phyloP scores from a whole-genome alignment of 2,113 vertebrate species.

The Paramormyrops kingsleyae region DNA sequence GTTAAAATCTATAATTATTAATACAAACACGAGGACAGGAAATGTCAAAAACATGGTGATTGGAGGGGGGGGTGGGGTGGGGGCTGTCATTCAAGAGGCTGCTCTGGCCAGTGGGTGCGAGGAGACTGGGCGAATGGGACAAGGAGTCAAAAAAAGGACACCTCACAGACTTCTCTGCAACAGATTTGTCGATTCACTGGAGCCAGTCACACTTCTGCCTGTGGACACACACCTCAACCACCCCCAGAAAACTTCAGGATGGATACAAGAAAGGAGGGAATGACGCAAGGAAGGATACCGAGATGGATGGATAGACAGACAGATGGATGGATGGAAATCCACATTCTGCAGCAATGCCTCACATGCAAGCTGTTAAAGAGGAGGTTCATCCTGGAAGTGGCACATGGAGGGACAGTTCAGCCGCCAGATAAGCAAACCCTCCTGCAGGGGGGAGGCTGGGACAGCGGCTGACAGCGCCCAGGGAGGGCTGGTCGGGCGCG shows the following conservation, averaged over 20 bases:
- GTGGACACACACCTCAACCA: background rate
- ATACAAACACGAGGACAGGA: background rate
- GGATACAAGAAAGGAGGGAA: background rate
- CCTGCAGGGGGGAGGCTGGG: background rate
- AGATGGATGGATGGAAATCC: background rate
- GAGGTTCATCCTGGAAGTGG: background rate
- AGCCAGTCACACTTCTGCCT: background rate
- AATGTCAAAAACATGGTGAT: background rate
- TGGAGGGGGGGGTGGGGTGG: background rate
- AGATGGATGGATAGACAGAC: background rate
- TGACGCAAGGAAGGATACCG: background rate
- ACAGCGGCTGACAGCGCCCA: background rate
- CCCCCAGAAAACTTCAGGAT: background rate
- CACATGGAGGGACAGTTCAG: background rate
- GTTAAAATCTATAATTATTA: background rate
- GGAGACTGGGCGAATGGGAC: background rate
- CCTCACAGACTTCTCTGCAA: background rate
- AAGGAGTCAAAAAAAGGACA: background rate
- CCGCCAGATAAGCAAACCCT: background rate
- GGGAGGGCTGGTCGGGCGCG: too few relatives aligned
- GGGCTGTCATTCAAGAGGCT: background rate
- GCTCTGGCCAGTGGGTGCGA: background rate
- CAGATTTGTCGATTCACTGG: background rate
- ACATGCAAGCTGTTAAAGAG: background rate
- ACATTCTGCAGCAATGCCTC: background rate